Conservation (phyloP, 2,888 invertebrate species). For the Stenurella melanura region DNA sequence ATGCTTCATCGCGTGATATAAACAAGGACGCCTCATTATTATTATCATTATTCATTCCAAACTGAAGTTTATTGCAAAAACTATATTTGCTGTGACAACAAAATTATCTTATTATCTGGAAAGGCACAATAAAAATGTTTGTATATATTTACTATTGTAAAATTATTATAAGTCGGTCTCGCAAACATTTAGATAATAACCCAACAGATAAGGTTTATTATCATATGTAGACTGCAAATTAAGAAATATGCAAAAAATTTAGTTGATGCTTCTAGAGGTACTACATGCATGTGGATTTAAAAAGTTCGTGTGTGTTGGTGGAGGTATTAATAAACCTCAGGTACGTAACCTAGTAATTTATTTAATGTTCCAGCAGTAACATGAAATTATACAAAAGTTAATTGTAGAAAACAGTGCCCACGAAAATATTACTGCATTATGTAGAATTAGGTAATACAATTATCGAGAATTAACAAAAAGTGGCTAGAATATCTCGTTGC, state of each 20-base stretch:
- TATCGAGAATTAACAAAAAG: too few species aligned
- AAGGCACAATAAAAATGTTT: not conserved
- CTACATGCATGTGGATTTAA: not conserved
- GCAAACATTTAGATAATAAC: conserved; percentile 14
- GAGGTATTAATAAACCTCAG: not conserved
- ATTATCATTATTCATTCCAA: not conserved
- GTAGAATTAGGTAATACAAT: too few species aligned
- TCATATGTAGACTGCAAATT: conserved; percentile 16
- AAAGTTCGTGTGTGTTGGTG: not conserved
- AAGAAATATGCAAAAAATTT: conserved; percentile 8
- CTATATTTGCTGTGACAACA: not conserved
- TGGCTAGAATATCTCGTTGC: too few species aligned
- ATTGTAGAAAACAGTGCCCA: too few species aligned
- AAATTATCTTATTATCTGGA: not conserved
- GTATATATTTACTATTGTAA: not conserved
- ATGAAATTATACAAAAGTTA: too few species aligned
- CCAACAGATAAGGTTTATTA: conserved; percentile 19
- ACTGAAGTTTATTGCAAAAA: not conserved
- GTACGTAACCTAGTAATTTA: not conserved
- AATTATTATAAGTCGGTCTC: not conserved
- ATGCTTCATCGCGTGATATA: too few species aligned
- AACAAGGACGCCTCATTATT: too few species aligned
- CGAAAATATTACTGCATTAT: too few species aligned
- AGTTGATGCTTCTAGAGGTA: not conserved
- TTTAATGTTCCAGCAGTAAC: not conserved